Evolutionary conservation across 2,888 invertebrate genomes (phyloP), one percentile per base, ranked within the genome.

Genomic region (Lutraria lutraria): DNA sequence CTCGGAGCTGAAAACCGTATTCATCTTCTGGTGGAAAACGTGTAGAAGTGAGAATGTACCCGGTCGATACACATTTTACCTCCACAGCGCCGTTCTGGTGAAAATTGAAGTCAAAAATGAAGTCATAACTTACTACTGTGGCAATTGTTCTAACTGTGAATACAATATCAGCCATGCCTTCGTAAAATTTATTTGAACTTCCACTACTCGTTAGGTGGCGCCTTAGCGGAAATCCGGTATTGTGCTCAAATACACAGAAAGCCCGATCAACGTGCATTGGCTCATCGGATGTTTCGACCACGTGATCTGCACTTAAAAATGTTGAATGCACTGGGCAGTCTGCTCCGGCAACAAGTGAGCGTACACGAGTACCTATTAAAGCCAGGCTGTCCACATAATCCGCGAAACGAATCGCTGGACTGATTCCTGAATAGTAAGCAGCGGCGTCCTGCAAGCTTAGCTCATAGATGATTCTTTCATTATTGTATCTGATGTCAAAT

Each of bases 401-500:
- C 0, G 95, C 91, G 68, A 93, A 93, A 52, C 90, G 87, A 34
- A 90, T 83, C 10, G 88, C 89, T 1, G 95, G 94, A 52, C 93
- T 92, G 60, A 90, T 81, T 0, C 94, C 95, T 0, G 95, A 94
- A 87, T 95, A 95, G 68, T 95, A 92, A 0, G 95, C 95, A 21
- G 93, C 93, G 15, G 95, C 93, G 86, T 96, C 96, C 43, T 95
- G 94, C 16, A 95, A 88, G 80, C 95, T 94, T 0, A 96, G 86
- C 91, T 96, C 96, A 86, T 95, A 96, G 0, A 94, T 94, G n/a
- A 96, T 95, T 63, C 95, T 90, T 80, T 96, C 93, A 10, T 92
- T 92, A 10, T 91, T 88, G 88, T 90, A 96, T 16, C 93, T 91
- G 34, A 96, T 90, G 84, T 95, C 94, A 87, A 93, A 94, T 15